Conservation (phyloP, 2,797 vertebrate genomes). For the Gephyroberyx darwinii region DNA sequence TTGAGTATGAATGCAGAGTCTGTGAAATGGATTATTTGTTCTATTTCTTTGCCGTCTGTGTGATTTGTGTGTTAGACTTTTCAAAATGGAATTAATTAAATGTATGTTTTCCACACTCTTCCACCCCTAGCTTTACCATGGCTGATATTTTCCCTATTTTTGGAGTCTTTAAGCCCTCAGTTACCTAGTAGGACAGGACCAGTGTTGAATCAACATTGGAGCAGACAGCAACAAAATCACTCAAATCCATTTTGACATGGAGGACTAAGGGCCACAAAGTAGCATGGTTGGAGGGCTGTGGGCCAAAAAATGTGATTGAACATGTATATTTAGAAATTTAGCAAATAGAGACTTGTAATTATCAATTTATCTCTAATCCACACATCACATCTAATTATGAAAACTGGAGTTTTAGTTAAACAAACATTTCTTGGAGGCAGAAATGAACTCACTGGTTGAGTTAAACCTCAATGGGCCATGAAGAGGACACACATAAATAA, state of each 20-base stretch:
- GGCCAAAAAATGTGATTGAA: no score
- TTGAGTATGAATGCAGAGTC: slow-evolving; percentile 36
- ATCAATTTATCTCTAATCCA: no score
- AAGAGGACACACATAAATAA: no score
- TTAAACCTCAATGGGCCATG: no score
- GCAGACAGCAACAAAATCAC: background rate
- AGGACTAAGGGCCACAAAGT: background rate
- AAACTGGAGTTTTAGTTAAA: no score
- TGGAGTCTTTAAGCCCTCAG: background rate
- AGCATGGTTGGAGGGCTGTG: no score
- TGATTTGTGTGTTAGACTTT: slow-evolving; percentile 41
- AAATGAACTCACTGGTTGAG: no score
- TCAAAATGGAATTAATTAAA: slow-evolving; percentile 36
- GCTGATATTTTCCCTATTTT: slow-evolving; percentile 18
- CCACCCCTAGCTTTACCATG: slow-evolving; percentile 17
- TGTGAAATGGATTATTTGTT: slow-evolving; percentile 40
- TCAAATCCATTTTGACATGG: background rate
- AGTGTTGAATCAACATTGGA: background rate
- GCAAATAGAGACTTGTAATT: no score
- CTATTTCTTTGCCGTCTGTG: slow-evolving; percentile 5
- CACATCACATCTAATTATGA: no score
- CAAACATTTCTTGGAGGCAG: no score
- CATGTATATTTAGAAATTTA: no score
- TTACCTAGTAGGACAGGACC: background rate
- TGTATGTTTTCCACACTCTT: slow-evolving; percentile 41